A percentile compares a stretch with the other conserved stretches of the same genome.
These are phyloP conservation scores for Tiliqua scincoides DNA, from an alignment of 2,113 vertebrate genomes.

Conservation along the genomic window DNA sequence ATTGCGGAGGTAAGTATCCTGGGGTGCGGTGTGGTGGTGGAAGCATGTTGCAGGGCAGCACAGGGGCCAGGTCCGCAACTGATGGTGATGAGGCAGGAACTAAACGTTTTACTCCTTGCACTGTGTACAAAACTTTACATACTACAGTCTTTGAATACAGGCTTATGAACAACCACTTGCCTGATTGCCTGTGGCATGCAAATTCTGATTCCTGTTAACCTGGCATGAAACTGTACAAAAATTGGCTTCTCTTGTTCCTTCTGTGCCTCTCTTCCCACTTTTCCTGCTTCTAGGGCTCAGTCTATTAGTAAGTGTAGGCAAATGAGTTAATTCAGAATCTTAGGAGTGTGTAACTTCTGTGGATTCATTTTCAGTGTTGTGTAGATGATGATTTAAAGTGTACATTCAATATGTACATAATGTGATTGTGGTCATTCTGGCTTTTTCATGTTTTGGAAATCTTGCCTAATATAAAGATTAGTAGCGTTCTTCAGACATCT, in stretches of 20 bases:
- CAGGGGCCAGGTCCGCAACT: no score
- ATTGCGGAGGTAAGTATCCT: no score
- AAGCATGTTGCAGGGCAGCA: no score
- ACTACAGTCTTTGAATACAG: not conserved
- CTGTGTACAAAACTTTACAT: not conserved
- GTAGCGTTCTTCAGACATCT: constrained; percentile 38
- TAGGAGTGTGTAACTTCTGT: not conserved
- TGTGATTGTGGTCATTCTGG: constrained; percentile 23
- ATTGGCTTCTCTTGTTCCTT: no score
- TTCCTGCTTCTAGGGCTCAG: not conserved
- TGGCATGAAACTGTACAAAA: not conserved
- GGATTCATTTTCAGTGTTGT: not conserved
- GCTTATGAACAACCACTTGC: not conserved
- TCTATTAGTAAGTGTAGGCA: not conserved
- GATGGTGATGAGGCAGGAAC: not conserved
- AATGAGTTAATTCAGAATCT: not conserved
- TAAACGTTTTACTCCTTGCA: not conserved
- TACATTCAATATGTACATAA: not conserved
- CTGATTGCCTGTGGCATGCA: not conserved
- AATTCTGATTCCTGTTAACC: not conserved
- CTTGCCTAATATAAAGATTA: constrained; percentile 47
- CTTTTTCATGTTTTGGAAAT: constrained; percentile 49
- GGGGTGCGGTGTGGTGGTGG: no score
- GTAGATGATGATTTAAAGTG: not conserved
- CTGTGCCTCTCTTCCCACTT: not conserved